phyloP scores from a whole-genome alignment of 1,140 invertebrate species.

The Drosophila subpulchrella region DNA sequence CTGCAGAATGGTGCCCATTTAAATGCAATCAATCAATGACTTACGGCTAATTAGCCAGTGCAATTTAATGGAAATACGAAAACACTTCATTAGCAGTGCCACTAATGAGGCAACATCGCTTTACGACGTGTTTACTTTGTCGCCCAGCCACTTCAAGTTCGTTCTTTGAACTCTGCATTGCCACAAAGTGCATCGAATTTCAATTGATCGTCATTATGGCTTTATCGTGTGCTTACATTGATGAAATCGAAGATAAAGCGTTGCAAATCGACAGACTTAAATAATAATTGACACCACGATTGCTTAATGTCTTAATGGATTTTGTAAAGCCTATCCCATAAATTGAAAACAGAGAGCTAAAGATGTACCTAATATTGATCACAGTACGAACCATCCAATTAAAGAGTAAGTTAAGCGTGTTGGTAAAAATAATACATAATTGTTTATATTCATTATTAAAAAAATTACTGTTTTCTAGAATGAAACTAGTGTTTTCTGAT shows the following conservation, averaged over 20 bases:
- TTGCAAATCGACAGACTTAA: slow-evolving; percentile 7
- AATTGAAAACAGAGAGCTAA: not conserved
- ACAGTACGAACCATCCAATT: not conserved
- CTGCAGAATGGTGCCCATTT: slow-evolving; percentile 19
- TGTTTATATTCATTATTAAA: not conserved
- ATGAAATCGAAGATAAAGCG: slow-evolving; percentile 12
- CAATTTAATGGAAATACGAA: slow-evolving; percentile 50
- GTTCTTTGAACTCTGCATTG: not conserved
- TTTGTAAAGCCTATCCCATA: not conserved
- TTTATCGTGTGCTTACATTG: slow-evolving; percentile 18
- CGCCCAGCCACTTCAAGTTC: slow-evolving; percentile 8
- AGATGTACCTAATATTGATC: not conserved
- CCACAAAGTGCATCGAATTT: slow-evolving; percentile 18
- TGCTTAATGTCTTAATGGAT: slow-evolving; percentile 14
- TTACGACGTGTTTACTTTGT: slow-evolving; percentile 37
- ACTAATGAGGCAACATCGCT: slow-evolving; percentile 25
- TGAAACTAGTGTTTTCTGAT: too few relatives aligned
- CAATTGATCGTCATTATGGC: slow-evolving; percentile 1
- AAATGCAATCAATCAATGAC: slow-evolving; percentile 54
- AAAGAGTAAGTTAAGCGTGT: too few relatives aligned
- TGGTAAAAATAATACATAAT: not conserved
- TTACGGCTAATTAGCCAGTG: slow-evolving; percentile 32
- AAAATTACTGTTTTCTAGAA: too few relatives aligned
- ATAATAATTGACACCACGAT: slow-evolving; percentile 23
- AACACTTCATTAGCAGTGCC: slow-evolving; percentile 44